Evolutionary conservation across 2,797 vertebrate species (phyloP), one percentile per base, ranked within the genome.

Genomic region (Sebastes paucispinis): DNA sequence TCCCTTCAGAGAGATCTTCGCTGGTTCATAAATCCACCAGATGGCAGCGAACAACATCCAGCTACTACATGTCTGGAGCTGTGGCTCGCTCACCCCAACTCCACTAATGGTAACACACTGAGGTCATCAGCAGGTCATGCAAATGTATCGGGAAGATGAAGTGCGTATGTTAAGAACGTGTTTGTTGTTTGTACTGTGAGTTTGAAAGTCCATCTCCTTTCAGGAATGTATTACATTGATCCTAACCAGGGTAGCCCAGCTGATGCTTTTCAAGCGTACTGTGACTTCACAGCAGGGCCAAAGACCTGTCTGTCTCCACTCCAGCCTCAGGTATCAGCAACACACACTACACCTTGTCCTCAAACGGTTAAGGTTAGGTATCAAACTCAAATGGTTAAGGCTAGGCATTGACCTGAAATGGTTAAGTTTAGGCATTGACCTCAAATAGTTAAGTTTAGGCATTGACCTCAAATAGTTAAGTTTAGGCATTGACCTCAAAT

Each of bases 191-290:
- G 22, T 36, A 5, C 24, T 64, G 13, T 36, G 3, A 9, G 14
- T 27, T 13, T 43, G 3, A 27, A 43, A 31, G 8, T 39, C 3
- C 16, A 4, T 82, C 18, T 63, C 34, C 9, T 89, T 83, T 80
- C 80, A 97, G 97, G 96, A 63, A 90, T 94, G 39, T 97, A 96
- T 84, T 96, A 96, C 90, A 94, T 97, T 1, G 97, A 97, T 81
- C 96, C 96, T 69, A 97, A 97, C 87, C 97, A 97, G 83, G 97
- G 97, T 12, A 96, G 95, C 58, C 91, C 95, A n/a, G 92, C 77
- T 43, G 96, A 97, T 0, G 92, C 96, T 0, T 81, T 97, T 75
- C 57, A 93, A 43, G 96, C 91, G 3, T 96, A 94, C 87, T 97
- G 97, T 88, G 96, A 96, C 89, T 97, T 97, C 85, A 95, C 94